Evolutionary conservation across 2,888 invertebrate genomes (phyloP).

Genomic region (Tenthredo distinguenda): DNA sequence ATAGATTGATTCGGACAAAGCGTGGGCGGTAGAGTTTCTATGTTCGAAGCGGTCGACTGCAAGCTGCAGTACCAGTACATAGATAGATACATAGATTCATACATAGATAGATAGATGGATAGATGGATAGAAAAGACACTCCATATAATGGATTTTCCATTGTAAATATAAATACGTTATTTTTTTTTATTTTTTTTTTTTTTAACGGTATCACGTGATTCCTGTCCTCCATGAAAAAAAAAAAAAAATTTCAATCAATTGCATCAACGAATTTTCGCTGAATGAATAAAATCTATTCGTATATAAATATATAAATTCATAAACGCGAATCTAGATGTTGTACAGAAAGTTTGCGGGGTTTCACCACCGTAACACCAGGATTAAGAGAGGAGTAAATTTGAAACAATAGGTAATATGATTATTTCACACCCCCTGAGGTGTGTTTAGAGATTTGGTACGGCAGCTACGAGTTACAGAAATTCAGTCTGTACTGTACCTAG

Average conservation of each 20-base stretch:
- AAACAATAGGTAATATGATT: constrained; percentile 6
- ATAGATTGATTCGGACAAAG: constrained; percentile 40
- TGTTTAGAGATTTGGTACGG: background rate
- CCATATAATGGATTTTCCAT: background rate
- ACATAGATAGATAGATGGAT: background rate
- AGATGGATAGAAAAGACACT: background rate
- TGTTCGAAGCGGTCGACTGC: background rate
- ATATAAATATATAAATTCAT: no score
- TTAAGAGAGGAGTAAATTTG: background rate
- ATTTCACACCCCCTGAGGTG: background rate
- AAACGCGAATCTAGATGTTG: background rate
- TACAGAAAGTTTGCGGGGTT: background rate
- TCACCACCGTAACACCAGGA: background rate
- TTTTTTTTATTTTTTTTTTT: background rate
- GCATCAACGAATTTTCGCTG: background rate
- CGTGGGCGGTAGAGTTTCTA: background rate
- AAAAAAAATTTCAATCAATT: background rate
- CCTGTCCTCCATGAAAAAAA: background rate
- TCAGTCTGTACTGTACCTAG: constrained; percentile 1
- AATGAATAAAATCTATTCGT: background rate
- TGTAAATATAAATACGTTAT: background rate
- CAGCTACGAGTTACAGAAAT: constrained; percentile 18
- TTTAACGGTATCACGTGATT: background rate
- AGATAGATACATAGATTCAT: background rate
- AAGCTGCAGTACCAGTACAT: background rate